Evolutionary conservation across 2,113 vertebrate species (phyloP), one percentile per base, ranked within the genome.

Genomic region (Cichladusa arquata): DNA sequence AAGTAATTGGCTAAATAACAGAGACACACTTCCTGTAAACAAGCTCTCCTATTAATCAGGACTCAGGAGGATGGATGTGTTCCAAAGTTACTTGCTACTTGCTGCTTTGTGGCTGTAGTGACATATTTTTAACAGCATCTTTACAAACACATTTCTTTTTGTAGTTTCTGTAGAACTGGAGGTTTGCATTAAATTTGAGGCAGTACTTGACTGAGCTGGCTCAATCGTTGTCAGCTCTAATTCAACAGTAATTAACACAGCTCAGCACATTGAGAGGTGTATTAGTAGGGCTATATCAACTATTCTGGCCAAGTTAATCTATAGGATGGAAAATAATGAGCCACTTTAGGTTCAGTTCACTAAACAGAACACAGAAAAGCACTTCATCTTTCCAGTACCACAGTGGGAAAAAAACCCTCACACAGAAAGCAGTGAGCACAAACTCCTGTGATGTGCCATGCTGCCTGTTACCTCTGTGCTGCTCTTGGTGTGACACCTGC

Each of bases 1-100:
- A 92, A 76, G 23, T 91, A 85, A 93, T 61, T 82, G 74, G 42
- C 62, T 95, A 90, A 94, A 87, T 69, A 82, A 76, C 17, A 94
- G 73, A 93, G 54, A 62, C 28, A 2, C 0, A 5, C 34, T 78
- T 92, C 85, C 81, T 82, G 18, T 70, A 93, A 96, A 89, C 58
- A 95, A 90, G 57, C 24, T 62, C 57, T 48, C 34, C 58, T 56
- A 50, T 82, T 83, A 91, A 85, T 82, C 70, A 83, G 79, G 28
- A 54, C 42, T 70, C 45, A 57, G 67, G 38, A 88, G 64, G 22
- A 86, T 77, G 50, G 71, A 86, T 54, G 42, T 48, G 28, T n/a
- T 70, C 71, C 90, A 82, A 19, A 78, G 31, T 51, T 57, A 61
- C 19, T 50, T 57, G 44, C 33, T 70, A 47, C 34, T 50, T 50